Conservation (phyloP, 2,888 invertebrate genomes). For the Dryadula phaetusa region DNA sequence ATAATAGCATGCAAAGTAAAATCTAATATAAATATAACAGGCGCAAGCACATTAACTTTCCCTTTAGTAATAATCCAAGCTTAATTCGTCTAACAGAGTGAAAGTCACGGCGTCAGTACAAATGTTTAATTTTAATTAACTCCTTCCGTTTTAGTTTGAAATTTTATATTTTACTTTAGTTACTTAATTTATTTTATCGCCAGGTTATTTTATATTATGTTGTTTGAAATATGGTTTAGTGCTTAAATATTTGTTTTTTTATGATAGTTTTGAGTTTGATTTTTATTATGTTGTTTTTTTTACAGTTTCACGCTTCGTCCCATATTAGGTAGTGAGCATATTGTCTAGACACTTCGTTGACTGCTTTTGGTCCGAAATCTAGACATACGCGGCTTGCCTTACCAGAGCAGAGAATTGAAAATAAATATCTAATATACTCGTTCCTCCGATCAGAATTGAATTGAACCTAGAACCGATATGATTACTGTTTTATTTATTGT, state of each 20-base stretch:
- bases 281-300: neutral
- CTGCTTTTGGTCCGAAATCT: too few species aligned
- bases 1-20: slow-evolving; percentile 41
- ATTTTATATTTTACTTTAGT: slow-evolving; percentile 27
- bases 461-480: too few species aligned
- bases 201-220: slow-evolving; percentile 20
- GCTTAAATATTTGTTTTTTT: neutral
- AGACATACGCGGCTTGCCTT: too few species aligned
- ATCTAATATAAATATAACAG: slow-evolving; percentile 34
- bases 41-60: slow-evolving; percentile 44
- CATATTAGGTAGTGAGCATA: too few species aligned
- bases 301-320: too few species aligned
- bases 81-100: slow-evolving; percentile 50
- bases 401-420: too few species aligned
- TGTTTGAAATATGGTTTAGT: neutral
- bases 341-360: too few species aligned
- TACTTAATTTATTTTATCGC: slow-evolving; percentile 18
- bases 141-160: slow-evolving; percentile 37
- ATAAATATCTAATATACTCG: too few species aligned
- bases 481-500: too few species aligned
- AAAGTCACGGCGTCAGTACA: slow-evolving; percentile 50
- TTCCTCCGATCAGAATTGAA: too few species aligned
- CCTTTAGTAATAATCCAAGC: slow-evolving; percentile 37
- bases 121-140: slow-evolving; percentile 52
- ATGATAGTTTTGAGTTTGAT: neutral